A percentile compares a stretch with the other conserved stretches of the same genome.
These are phyloP conservation scores for Dryobota labecula DNA, from an alignment of 2,888 invertebrate species.

Conservation along the genomic window DNA sequence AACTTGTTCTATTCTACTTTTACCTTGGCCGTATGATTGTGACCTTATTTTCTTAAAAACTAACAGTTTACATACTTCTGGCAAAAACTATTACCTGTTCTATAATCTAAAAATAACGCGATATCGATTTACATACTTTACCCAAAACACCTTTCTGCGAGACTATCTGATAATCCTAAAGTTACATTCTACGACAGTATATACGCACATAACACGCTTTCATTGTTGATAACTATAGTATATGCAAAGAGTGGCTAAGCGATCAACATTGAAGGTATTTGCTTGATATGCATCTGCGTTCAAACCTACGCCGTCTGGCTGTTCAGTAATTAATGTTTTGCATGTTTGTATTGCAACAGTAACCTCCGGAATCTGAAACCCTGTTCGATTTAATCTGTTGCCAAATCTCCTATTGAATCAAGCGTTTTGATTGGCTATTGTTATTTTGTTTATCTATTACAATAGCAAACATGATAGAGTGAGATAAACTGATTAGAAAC, in stretches of 20 bases:
- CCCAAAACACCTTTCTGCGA: slow-evolving; percentile 2
- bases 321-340: slow-evolving; percentile 50
- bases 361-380: slow-evolving; percentile 26
- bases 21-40: not conserved
- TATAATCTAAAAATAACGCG: slow-evolving; percentile 19
- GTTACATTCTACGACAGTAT: not conserved
- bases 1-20: not conserved
- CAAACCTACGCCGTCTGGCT: slow-evolving; percentile 17
- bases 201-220: not conserved
- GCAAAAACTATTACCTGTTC: slow-evolving; percentile 1
- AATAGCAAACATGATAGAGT: not conserved
- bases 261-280: slow-evolving; percentile 37
- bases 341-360: slow-evolving; percentile 26
- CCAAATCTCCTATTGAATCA: slow-evolving; percentile 10
- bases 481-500: not conserved
- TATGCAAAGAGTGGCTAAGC: slow-evolving; percentile 2
- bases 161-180: slow-evolving; percentile 13
- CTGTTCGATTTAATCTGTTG: slow-evolving; percentile 10
- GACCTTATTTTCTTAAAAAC: not conserved
- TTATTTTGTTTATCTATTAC: slow-evolving; percentile 2
- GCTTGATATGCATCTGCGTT: slow-evolving; percentile 31
- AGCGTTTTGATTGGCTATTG: not conserved
- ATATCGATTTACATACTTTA: slow-evolving; percentile 7
- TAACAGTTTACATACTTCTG: not conserved
- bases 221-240: slow-evolving; percentile 1